Percentiles rank a stretch among this genome's conserved stretches.
phyloP scores from a whole-genome alignment of 2,888 invertebrate genomes.

The Coremacera marginata region DNA sequence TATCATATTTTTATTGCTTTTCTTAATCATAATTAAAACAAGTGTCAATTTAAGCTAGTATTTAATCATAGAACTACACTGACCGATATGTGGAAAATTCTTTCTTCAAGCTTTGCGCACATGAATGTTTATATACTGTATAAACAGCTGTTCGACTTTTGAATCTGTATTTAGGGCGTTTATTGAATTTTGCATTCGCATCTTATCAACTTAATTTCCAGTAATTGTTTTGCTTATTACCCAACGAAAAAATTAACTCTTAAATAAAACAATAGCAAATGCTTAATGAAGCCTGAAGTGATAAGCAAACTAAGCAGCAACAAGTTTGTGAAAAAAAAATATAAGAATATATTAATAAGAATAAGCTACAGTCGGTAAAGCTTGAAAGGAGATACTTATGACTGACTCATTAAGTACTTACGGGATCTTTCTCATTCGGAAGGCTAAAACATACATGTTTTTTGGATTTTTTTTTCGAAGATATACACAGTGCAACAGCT shows the following conservation, averaged over 20 bases:
- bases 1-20: too few species aligned
- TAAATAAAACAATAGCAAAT: not conserved
- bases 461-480: too few species aligned
- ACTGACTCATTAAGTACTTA: not conserved
- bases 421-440: too few species aligned
- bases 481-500: too few species aligned
- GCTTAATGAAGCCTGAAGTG: not conserved
- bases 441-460: too few species aligned
- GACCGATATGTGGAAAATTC: too few species aligned
- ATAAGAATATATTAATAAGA: not conserved
- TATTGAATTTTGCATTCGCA: not conserved
- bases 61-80: too few species aligned
- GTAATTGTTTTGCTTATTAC: slow-evolving; percentile 28
- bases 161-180: slow-evolving; percentile 21
- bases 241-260: not conserved
- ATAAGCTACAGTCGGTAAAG: slow-evolving; percentile 6
- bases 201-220: slow-evolving; percentile 18
- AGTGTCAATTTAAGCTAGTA: too few species aligned
- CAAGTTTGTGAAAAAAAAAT: slow-evolving; percentile 18
- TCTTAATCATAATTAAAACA: not conserved
- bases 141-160: slow-evolving; percentile 8
- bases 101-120: not conserved
- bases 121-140: not conserved
- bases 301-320: slow-evolving; percentile 24
- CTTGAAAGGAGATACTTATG: not conserved